Percentiles rank a stretch among this genome's conserved stretches.
phyloP scores from a whole-genome alignment of 2,113 vertebrate genomes.

The Gasterosteus nipponicus region DNA sequence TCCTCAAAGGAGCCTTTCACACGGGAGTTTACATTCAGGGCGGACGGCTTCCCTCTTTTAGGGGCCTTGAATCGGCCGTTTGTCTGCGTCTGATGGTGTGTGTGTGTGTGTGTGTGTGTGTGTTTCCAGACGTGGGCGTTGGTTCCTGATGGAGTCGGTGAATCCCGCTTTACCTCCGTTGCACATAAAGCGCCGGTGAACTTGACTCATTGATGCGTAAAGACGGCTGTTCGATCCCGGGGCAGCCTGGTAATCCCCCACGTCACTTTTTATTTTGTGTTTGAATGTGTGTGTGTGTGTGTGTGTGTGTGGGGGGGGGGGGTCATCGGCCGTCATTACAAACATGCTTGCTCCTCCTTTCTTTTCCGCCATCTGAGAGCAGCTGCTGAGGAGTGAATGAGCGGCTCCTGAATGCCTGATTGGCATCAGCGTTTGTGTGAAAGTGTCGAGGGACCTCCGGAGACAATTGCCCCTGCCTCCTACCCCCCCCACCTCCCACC shows the following conservation, averaged over 20 bases:
- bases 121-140: conserved; percentile 45
- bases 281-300: too few species aligned
- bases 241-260: neutral
- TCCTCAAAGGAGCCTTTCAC: conserved; percentile 63
- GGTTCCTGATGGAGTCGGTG: conserved; percentile 16
- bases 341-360: conserved; percentile 56
- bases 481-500: neutral
- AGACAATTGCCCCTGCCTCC: conserved; percentile 62
- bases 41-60: conserved; percentile 35
- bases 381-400: conserved; percentile 74
- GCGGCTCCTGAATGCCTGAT: conserved; percentile 70
- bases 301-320: neutral
- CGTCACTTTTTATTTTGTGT: too few species aligned
- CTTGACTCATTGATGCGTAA: neutral
- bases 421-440: conserved; percentile 73
- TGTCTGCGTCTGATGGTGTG: conserved; percentile 46
- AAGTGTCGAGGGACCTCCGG: conserved; percentile 65
- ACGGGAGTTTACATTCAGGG: conserved; percentile 62
- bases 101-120: neutral
- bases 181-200: conserved; percentile 11
- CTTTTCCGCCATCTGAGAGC: conserved; percentile 43
- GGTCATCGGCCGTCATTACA: conserved; percentile 46
- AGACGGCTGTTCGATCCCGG: conserved; percentile 21
- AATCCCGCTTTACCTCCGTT: conserved; percentile 16
- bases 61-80: conserved; percentile 52